These are phyloP conservation scores for Mycetomoellerius zeteki DNA, from an alignment of 1,140 invertebrate species.

Conservation along the genomic window DNA sequence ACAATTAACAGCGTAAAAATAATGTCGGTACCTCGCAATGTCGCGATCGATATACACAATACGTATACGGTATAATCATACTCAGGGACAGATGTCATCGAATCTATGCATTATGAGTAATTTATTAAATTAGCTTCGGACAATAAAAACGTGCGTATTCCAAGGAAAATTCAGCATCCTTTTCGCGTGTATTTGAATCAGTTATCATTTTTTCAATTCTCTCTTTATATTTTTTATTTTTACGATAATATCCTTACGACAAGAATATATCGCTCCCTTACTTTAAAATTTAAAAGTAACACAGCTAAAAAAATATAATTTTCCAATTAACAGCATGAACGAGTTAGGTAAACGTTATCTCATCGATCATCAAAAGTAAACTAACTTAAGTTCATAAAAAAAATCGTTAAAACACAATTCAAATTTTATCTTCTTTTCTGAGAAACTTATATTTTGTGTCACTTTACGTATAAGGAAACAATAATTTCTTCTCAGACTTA, in stretches of 20 bases:
- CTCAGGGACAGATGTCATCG: slow-evolving; percentile 1
- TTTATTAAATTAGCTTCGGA: neutral
- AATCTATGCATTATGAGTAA: slow-evolving; percentile 29
- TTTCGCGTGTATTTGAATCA: neutral
- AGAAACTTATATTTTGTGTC: no score
- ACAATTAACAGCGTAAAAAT: slow-evolving; percentile 35
- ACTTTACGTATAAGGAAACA: no score
- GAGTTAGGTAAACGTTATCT: no score
- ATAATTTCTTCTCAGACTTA: neutral
- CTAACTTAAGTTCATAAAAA: no score
- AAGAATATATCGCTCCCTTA: neutral
- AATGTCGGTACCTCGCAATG: neutral
- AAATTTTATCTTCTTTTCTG: no score
- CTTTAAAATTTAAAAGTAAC: no score
- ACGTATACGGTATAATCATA: slow-evolving; percentile 20
- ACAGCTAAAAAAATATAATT: no score
- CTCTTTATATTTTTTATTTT: neutral
- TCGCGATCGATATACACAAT: neutral
- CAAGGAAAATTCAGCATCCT: neutral
- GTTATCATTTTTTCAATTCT: neutral
- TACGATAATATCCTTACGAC: neutral
- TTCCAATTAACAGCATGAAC: no score
- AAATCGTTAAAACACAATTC: no score
- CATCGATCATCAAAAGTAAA: no score
- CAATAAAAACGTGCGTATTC: neutral